phyloP scores from a whole-genome alignment of 2,797 vertebrate genomes.

The Euthynnus affinis region DNA sequence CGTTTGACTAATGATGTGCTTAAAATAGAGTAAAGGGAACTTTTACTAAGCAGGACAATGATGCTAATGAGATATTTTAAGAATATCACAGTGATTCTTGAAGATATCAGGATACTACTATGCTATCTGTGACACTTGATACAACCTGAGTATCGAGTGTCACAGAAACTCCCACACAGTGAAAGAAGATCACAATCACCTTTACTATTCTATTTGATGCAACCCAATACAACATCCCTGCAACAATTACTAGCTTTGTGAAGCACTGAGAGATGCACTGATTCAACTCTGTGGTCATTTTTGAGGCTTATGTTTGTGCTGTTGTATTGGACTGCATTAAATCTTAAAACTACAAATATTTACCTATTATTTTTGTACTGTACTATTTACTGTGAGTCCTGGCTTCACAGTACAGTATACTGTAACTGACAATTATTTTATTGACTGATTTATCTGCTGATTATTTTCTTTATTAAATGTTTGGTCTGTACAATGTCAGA shows the following conservation, averaged over 20 bases:
- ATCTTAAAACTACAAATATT: slow-evolving; percentile 17
- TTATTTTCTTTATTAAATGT: neutral
- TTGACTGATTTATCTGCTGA: neutral
- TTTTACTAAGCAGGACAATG: slow-evolving; percentile 10
- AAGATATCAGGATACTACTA: neutral
- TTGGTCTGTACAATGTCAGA: neutral
- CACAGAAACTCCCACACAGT: slow-evolving; percentile 14
- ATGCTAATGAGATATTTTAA: slow-evolving; percentile 13
- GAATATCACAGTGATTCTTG: neutral
- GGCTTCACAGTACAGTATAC: neutral
- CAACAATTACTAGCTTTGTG: slow-evolving; percentile 25
- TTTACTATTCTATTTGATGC: slow-evolving; percentile 2
- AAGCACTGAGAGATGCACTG: neutral
- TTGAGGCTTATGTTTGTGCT: slow-evolving; percentile 6
- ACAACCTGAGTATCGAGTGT: neutral
- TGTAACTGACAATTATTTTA: neutral
- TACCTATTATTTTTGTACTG: neutral
- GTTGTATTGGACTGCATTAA: neutral
- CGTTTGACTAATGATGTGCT: neutral
- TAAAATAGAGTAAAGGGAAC: neutral
- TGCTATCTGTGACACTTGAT: too few species aligned
- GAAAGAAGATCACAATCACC: slow-evolving; percentile 1
- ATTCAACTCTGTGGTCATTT: neutral
- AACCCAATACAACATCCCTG: slow-evolving; percentile 31
- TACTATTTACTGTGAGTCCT: neutral